These are phyloP conservation scores for Protosalanx chinensis DNA, from an alignment of 2,797 vertebrate species.

Conservation along the genomic window DNA sequence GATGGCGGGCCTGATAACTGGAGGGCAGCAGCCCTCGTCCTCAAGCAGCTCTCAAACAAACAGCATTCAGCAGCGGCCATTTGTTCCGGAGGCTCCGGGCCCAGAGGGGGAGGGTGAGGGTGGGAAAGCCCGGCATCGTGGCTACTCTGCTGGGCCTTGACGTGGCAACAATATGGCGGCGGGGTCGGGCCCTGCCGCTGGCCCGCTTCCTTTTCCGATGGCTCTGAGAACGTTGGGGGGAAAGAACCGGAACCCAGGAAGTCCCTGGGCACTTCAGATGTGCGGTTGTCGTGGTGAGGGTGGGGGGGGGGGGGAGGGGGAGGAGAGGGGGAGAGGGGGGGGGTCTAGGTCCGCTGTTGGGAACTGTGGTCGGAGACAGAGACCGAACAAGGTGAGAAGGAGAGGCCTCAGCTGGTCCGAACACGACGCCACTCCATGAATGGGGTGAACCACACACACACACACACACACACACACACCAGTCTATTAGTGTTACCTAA, in stretches of 20 bases:
- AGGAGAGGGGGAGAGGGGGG: constrained; percentile 20
- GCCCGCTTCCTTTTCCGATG: constrained; percentile 77
- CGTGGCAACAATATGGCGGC: constrained; percentile 71
- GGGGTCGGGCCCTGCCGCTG: constrained; percentile 60
- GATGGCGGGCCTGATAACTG: constrained; percentile 63
- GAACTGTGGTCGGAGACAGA: constrained; percentile 61
- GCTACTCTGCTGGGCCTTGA: constrained; percentile 58
- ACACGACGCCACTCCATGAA: constrained; percentile 54
- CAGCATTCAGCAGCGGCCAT: constrained; percentile 59
- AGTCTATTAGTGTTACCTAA: constrained; percentile 73
- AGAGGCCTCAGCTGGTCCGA: constrained; percentile 50
- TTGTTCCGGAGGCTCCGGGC: constrained; percentile 48
- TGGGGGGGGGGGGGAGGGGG: constrained; percentile 4
- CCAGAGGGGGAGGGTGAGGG: neutral
- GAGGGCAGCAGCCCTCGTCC: constrained; percentile 55
- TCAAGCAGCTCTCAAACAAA: constrained; percentile 71
- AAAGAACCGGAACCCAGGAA: constrained; percentile 52
- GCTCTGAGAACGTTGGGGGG: constrained; percentile 72
- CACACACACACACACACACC: constrained; percentile 49
- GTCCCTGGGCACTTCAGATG: constrained; percentile 46
- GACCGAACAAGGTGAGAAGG: constrained; percentile 25
- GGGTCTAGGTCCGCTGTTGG: constrained; percentile 21
- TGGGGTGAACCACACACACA: constrained; percentile 52
- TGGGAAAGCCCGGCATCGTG: neutral
- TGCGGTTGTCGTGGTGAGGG: constrained; percentile 10